Base-by-base conservation (phyloP, 2,797 vertebrate species). In the Iguana delicatissima region DNA sequence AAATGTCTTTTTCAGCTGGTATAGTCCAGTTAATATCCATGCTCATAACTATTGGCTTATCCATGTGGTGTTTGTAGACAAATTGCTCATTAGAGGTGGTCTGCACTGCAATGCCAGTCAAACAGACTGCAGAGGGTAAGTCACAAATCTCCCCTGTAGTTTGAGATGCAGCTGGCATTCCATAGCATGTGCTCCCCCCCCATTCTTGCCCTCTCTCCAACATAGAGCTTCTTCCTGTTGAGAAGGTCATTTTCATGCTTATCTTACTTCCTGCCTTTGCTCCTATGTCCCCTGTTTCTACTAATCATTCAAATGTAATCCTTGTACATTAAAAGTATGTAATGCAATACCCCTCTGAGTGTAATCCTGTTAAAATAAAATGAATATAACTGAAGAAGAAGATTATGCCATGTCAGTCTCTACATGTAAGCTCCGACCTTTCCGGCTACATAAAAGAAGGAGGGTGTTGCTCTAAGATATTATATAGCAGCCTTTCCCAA, bases 331-430 rank as follows among this genome's bases (percentile, higher is more conserved):
- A 89, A 6, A 90, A 1, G 0, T 6, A 76, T 50, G 87, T 59
- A 62, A 90, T 64, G 77, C 4, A 89, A 91, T 9, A 88, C 80
- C 80, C 57, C 46, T 91, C 91, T 88, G 92, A 74, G 8, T 1
- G 87, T 67, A 38, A 74, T 59, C 52, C 74, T 80, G 0, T 87
- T 80, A n/a, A 84, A 84, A 82, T 92, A 88, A 93, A 93, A 84
- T 86, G 91, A 82, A 88, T 26, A 77, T 74, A 22, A 88, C 80
- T 29, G 52, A 22, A 93, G 26, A 86, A 91, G 7, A 14, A 84
- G 57, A 92, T 72, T 84, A 64, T 73, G 42, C 80, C 92, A 62
- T 84, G n/a, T 85, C n/a, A 79, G 50, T 90, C 2, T 64, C 29
- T 80, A 62, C 87, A 80, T 32, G 72, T 0, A 22, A 4, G 80